Evolutionary conservation across 2,888 invertebrate genomes (phyloP).

Genomic region (Gonocerus acuteangulatus): DNA sequence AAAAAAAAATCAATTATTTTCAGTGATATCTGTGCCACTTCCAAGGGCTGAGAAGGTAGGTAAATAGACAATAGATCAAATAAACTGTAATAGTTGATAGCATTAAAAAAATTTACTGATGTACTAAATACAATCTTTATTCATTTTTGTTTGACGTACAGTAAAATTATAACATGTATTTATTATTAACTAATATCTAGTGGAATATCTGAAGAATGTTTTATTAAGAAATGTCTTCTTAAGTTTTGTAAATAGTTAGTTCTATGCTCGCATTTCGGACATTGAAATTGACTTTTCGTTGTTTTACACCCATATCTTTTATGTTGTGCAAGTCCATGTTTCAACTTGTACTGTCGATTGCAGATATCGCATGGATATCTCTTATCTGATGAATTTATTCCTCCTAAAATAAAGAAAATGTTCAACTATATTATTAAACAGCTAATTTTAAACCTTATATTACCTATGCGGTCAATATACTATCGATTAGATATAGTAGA

Average conservation of each 20-base stretch:
- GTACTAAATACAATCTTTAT: no score
- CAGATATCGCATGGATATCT: slow-evolving; percentile 26
- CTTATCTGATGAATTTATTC: background rate
- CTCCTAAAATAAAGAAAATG: slow-evolving; percentile 1
- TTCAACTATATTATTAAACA: background rate
- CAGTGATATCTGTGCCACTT: no score
- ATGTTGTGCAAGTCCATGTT: slow-evolving; percentile 23
- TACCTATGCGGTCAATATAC: no score
- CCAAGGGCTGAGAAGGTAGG: no score
- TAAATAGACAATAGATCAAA: no score
- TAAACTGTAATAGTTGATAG: no score
- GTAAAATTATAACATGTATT: no score
- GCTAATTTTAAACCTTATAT: background rate
- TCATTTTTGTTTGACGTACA: no score
- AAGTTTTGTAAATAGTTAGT: slow-evolving; percentile 2
- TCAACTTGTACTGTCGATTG: slow-evolving; percentile 28
- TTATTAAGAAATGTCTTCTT: slow-evolving; percentile 3
- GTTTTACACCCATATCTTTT: slow-evolving; percentile 33
- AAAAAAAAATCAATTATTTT: no score
- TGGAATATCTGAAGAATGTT: background rate
- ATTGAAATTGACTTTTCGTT: slow-evolving; percentile 19
- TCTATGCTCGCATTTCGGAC: slow-evolving; percentile 7
- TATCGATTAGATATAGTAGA: no score
- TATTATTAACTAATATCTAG: no score
- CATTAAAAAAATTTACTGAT: no score